Base-by-base conservation (phyloP, 2,113 vertebrate genomes). In the Mastomys coucha region DNA sequence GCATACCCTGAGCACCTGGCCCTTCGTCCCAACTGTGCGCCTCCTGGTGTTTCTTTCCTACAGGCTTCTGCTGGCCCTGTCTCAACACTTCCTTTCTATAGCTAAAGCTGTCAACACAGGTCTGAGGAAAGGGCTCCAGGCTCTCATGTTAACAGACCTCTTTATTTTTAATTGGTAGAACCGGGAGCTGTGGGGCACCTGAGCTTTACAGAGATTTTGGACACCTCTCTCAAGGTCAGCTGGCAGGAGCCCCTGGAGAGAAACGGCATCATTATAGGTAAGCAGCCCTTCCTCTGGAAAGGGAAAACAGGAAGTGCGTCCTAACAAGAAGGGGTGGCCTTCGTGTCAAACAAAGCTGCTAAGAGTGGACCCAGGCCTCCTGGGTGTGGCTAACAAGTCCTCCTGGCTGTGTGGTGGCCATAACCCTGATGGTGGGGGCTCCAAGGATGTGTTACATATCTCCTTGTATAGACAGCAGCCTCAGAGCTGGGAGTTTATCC, bases 131-230 rank as follows among this genome's bases (percentile, higher is more conserved):
- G 93, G 42, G 87, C 58, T 39, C 5, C 26, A 16, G 39, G 67
- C 72, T 88, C 12, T 72, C 1, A 56, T 67, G 20, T 81, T 98
- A 95, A 98, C 96, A 98, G 69, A 72, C 91, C 94, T 95, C 80
- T 94, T 91, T 93, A 0, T 76, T 96, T 93, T 95, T 97, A 72
- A 91, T 98, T 98, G 49, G 97, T 96, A 99, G 99, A 97, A 36
- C 99, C 99, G 0, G 99, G 99, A 96, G 98, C 99, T 2, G 99
- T 99, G 97, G 99, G 99, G 63, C 99, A 99, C 91, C 98, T 99
- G 98, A 99, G 99, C 92, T 99, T 99, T 98, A 99, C 99, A 0
- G 99, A 99, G 98, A 99, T 99, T 97, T 98, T 99, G 98, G 99
- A 99, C 98, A 99, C 99, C 0, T 99, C 99, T 0, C 98, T 99